phyloP scores from a whole-genome alignment of 2,113 vertebrate genomes.

The Ochotona princeps region DNA sequence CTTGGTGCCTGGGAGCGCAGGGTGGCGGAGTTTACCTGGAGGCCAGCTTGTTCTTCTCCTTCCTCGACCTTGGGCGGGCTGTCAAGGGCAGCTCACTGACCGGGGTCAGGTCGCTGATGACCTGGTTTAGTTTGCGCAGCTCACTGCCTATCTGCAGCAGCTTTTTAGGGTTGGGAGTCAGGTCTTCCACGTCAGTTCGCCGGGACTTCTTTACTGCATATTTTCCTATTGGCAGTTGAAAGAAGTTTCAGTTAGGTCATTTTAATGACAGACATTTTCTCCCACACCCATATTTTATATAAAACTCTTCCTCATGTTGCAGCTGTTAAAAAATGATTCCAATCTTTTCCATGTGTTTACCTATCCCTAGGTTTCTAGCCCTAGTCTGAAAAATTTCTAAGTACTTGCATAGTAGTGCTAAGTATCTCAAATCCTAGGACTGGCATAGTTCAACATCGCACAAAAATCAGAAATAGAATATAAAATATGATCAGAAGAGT shows the following conservation, averaged over 20 bases:
- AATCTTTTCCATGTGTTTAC: neutral
- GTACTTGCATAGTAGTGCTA: neutral
- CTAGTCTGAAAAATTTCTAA: neutral
- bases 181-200: conserved; percentile 97
- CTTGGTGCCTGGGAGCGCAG: conserved; percentile 16
- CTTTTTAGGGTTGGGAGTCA: conserved; percentile 98
- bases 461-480: conserved; percentile 5
- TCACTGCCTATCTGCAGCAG: conserved; percentile 97
- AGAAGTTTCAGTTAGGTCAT: conserved; percentile 20
- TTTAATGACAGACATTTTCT: conserved; percentile 35
- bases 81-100: conserved; percentile 98
- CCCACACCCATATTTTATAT: conserved; percentile 3
- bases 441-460: neutral
- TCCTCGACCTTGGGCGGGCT: conserved; percentile 96
- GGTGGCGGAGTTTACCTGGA: conserved; percentile 90
- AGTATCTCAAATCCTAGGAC: neutral
- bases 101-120: conserved; percentile 97
- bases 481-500: neutral
- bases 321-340: conserved; percentile 1
- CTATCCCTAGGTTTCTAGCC: neutral
- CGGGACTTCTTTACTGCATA: conserved; percentile 97
- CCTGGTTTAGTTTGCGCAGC: conserved; percentile 97
- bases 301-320: neutral
- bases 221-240: conserved; percentile 89
- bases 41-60: conserved; percentile 99